Conservation (phyloP, 2,888 invertebrate species). For the Apamea anceps region DNA sequence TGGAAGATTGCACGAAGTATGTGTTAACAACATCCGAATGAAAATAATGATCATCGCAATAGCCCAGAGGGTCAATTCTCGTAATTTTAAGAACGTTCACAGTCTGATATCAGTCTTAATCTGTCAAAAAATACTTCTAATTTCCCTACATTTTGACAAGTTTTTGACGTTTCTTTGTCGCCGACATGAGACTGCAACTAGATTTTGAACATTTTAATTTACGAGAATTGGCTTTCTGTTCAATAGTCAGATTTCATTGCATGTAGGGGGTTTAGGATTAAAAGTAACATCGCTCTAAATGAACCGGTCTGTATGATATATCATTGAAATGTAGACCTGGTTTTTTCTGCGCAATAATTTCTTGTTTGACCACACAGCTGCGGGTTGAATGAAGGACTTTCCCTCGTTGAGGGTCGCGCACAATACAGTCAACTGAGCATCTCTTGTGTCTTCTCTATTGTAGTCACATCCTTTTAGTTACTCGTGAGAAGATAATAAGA, state of each 20-base stretch:
- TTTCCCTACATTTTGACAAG: too few relatives aligned
- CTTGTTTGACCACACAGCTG: conserved; percentile 1
- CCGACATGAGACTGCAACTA: too few relatives aligned
- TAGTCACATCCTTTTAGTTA: neutral
- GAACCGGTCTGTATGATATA: neutral
- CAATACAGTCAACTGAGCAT: neutral
- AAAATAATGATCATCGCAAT: neutral
- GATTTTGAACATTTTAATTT: too few relatives aligned
- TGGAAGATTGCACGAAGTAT: neutral
- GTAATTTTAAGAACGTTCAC: too few relatives aligned
- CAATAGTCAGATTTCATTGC: neutral
- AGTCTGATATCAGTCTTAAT: too few relatives aligned
- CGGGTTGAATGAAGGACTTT: neutral
- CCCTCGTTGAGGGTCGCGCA: neutral
- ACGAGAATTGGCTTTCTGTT: too few relatives aligned
- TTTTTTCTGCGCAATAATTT: conserved; percentile 1
- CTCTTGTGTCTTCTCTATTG: neutral
- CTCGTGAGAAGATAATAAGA: neutral
- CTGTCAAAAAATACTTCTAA: too few relatives aligned
- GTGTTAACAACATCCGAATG: neutral
- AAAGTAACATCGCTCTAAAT: neutral
- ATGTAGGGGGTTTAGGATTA: neutral
- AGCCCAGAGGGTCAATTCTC: too few relatives aligned
- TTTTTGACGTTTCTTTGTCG: too few relatives aligned
- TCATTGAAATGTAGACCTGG: neutral